Base-by-base conservation (phyloP, 1,140 invertebrate genomes). In the Neodiprion pinetum region DNA sequence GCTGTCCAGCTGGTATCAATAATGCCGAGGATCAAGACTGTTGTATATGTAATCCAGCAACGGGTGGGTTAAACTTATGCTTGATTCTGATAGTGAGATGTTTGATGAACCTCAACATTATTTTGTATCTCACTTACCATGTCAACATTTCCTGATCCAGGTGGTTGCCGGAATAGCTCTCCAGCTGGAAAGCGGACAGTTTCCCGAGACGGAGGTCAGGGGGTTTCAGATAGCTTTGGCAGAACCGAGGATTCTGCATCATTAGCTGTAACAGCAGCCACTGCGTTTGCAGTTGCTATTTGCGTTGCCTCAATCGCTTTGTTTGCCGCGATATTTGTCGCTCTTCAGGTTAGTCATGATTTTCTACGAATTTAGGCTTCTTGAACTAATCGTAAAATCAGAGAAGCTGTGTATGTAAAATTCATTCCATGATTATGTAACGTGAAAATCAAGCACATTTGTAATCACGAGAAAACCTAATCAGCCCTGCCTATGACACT, bases 121-220 rank as follows among this genome's bases (percentile, higher is more conserved):
- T 28, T 72, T 48, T 69, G 50, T 61, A 61, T 61, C 53, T 61
- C 53, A 61, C n/a, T 9, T 17, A 61, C 28, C 50, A 53, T 70
- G 10, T 21, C 48, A 69, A 69, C 28, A 40, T 28, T 69, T 23
- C 7, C 50, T 72, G 48, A 49, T 71, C 0, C 76, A 93, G 93
- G 92, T 78, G 91, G 91, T 75, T 93, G 93, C 80, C 91, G 91
- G 81, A 93, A 92, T 80, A 92, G 92, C n/a, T 93, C 93, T 0
- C 92, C 93, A 17, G 93, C 93, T 47, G 93, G 93, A 23, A 94
- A 95, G 81, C 88, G 94, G n/a, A 89, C 93, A 67, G 94, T 94
- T 67, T 83, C 85, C 23, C 75, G 88, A 72, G 82, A 78, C 74
- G 84, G 79, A 48, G 86, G 72, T 77, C 80, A 72, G 86, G 75